A percentile compares a stretch with the other conserved stretches of the same genome.
phyloP scores from a whole-genome alignment of 1,140 invertebrate species.

The Spodoptera litura region DNA sequence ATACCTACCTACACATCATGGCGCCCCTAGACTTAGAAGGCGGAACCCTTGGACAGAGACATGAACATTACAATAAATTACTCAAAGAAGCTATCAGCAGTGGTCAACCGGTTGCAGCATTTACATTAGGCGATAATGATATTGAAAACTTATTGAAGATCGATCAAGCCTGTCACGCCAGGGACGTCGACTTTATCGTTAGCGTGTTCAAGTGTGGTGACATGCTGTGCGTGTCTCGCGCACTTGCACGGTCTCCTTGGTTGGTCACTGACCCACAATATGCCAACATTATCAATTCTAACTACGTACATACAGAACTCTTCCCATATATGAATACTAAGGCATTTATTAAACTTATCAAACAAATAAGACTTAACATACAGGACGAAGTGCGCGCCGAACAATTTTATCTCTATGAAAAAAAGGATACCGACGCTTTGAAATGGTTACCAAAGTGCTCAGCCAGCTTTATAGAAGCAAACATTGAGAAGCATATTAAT shows the following conservation, averaged over 20 bases:
- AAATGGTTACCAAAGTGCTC: conserved; percentile 74
- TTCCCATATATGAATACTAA: conserved; percentile 68
- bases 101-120: conserved; percentile 38
- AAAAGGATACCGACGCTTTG: conserved; percentile 54
- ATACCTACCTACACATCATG: conserved; percentile 35
- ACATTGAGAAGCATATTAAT: conserved; percentile 56
- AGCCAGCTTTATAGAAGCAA: conserved; percentile 61
- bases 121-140: conserved; percentile 55
- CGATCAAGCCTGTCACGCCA: conserved; percentile 64
- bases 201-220: conserved; percentile 66
- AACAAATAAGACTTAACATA: conserved; percentile 63
- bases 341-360: conserved; percentile 63
- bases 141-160: conserved; percentile 71
- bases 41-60: conserved; percentile 65
- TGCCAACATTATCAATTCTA: conserved; percentile 67
- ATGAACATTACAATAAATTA: conserved; percentile 63
- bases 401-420: conserved; percentile 67
- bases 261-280: conserved; percentile 65
- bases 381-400: conserved; percentile 64
- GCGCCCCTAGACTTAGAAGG: conserved; percentile 57
- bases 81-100: conserved; percentile 53
- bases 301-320: conserved; percentile 63
- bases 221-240: conserved; percentile 70
- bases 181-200: conserved; percentile 66
- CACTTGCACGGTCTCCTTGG: conserved; percentile 66